Evolutionary conservation across 1,140 invertebrate genomes (phyloP).

Genomic region (Danaus plexippus): DNA sequence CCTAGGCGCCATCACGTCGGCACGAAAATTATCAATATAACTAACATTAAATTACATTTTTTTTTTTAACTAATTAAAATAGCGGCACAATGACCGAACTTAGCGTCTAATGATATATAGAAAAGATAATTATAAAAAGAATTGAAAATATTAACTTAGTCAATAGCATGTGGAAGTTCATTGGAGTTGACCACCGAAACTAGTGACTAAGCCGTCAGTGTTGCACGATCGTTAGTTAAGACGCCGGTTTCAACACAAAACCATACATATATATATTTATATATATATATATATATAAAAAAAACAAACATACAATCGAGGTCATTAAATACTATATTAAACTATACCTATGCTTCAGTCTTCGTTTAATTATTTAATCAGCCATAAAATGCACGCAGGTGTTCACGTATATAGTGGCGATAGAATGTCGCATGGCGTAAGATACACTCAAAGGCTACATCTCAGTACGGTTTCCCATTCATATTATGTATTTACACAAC

Average conservation of each 20-base stretch:
- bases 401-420: slow-evolving; percentile 9
- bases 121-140: too few species aligned
- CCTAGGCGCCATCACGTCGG: slow-evolving; percentile 14
- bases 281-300: too few species aligned
- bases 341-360: slow-evolving; percentile 69
- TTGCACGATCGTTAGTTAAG: too few species aligned
- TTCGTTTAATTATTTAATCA: slow-evolving; percentile 66
- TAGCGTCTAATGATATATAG: too few species aligned
- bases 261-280: too few species aligned
- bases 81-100: too few species aligned
- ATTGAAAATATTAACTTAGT: too few species aligned
- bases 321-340: slow-evolving; percentile 59
- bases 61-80: slow-evolving; percentile 22
- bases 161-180: too few species aligned
- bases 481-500: slow-evolving; percentile 15
- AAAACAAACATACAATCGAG: slow-evolving; percentile 21
- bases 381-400: slow-evolving; percentile 30
- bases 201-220: too few species aligned
- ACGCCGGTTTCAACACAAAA: too few species aligned
- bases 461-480: slow-evolving; percentile 8
- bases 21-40: slow-evolving; percentile 8
- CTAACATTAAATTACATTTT: slow-evolving; percentile 20
- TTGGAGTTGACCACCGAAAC: too few species aligned
- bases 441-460: slow-evolving; percentile 25
- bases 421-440: slow-evolving; percentile 20